phyloP scores from a whole-genome alignment of 2,113 vertebrate species.

The Onychostoma macrolepis region DNA sequence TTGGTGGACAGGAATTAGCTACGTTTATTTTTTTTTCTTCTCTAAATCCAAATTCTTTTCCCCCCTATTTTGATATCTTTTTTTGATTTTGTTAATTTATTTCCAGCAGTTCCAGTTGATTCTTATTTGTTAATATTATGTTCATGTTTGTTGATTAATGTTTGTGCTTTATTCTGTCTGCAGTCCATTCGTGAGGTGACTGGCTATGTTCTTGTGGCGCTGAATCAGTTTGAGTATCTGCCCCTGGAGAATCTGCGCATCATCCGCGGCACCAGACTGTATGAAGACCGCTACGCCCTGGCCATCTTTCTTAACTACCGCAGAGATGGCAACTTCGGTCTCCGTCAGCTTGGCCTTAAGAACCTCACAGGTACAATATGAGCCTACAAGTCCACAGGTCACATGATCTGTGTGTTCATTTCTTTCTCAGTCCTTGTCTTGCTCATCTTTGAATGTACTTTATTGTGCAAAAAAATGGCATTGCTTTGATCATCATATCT shows the following conservation, averaged over 20 bases:
- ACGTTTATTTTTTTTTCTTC: neutral
- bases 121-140: neutral
- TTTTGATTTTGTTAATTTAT: neutral
- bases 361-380: constrained; percentile 92
- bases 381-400: neutral
- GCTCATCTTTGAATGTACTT: neutral
- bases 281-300: constrained; percentile 92
- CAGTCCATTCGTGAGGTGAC: constrained; percentile 98
- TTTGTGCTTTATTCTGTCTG: constrained; percentile 41
- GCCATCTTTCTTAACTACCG: constrained; percentile 98
- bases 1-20: too few relatives aligned
- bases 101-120: neutral
- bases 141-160: neutral
- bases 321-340: constrained; percentile 92
- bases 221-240: constrained; percentile 97
- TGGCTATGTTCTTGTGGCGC: constrained; percentile 95
- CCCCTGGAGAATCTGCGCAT: constrained; percentile 97
- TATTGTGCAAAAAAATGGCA: neutral
- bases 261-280: constrained; percentile 92
- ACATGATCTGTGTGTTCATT: neutral
- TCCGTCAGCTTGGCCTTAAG: constrained; percentile 90
- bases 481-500: neutral
- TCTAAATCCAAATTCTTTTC: neutral
- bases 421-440: neutral
- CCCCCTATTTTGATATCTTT: too few relatives aligned